Conservation (phyloP, 2,888 invertebrate species). For the Acheta domesticus region DNA sequence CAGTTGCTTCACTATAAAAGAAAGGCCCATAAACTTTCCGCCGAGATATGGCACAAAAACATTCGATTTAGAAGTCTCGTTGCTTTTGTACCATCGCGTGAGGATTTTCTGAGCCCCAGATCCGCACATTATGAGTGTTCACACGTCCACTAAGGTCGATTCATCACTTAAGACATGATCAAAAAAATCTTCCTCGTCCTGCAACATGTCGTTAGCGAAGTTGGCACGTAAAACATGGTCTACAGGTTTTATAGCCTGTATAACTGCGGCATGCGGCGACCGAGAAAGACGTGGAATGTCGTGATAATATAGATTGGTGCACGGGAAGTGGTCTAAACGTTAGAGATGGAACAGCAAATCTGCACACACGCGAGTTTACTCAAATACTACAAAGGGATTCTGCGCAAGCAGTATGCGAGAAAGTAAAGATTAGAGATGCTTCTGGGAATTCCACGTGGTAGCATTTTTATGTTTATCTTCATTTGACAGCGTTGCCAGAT, state of each 20-base stretch:
- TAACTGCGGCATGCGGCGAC: too few relatives aligned
- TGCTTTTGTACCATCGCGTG: conserved; percentile 24
- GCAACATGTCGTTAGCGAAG: not conserved
- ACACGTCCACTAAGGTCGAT: conserved; percentile 11
- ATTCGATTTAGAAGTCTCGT: not conserved
- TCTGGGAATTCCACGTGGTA: too few relatives aligned
- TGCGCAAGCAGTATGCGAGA: too few relatives aligned
- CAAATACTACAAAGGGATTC: too few relatives aligned
- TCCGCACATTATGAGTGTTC: conserved; percentile 29
- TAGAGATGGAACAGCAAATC: too few relatives aligned
- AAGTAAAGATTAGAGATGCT: too few relatives aligned
- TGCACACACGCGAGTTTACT: too few relatives aligned
- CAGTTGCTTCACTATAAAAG: conserved; percentile 21
- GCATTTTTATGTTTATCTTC: too few relatives aligned
- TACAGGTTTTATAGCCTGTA: not conserved
- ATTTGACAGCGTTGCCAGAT: too few relatives aligned
- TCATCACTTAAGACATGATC: conserved; percentile 19
- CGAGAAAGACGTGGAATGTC: too few relatives aligned
- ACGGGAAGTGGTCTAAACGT: too few relatives aligned
- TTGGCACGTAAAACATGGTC: not conserved
- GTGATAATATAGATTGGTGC: too few relatives aligned
- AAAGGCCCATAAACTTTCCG: conserved; percentile 30
- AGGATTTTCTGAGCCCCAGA: conserved; percentile 26
- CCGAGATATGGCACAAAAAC: conserved; percentile 18
- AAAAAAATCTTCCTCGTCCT: conserved; percentile 21